A percentile compares a stretch with the other conserved stretches of the same genome.
These are phyloP conservation scores for Girardinichthys multiradiatus DNA, from an alignment of 2,113 vertebrate species.

Conservation along the genomic window DNA sequence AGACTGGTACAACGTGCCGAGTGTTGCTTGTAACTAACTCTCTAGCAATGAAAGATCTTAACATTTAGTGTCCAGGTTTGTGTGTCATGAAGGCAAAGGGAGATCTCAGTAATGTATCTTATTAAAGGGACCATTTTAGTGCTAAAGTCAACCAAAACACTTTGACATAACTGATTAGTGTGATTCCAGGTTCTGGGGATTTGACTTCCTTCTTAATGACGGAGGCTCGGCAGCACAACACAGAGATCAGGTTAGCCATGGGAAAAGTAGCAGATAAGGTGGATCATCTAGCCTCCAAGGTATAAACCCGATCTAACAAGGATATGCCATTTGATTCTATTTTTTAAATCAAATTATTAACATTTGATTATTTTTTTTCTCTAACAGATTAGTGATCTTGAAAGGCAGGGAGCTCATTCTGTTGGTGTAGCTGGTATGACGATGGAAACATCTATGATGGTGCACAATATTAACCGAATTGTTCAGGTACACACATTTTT, in stretches of 20 bases:
- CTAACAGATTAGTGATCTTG: constrained; percentile 88
- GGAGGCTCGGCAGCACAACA: constrained; percentile 95
- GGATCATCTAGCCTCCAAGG: constrained; percentile 91
- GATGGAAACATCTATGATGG: constrained; percentile 95
- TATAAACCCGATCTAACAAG: constrained; percentile 38
- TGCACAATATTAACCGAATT: constrained; percentile 94
- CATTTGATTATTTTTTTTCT: background rate
- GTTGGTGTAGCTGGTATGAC: constrained; percentile 84
- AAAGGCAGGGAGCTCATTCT: constrained; percentile 81
- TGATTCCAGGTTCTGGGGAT: constrained; percentile 82
- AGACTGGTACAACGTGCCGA: background rate
- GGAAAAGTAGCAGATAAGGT: constrained; percentile 95
- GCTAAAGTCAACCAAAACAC: background rate
- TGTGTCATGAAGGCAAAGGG: background rate
- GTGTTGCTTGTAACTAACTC: background rate
- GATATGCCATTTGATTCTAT: background rate
- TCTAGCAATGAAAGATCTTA: background rate
- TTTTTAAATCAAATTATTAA: background rate
- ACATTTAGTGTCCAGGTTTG: no score
- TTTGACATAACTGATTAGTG: background rate
- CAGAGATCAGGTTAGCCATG: constrained; percentile 90
- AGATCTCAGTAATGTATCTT: background rate
- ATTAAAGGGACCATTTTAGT: background rate
- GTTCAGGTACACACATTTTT: constrained; percentile 89
- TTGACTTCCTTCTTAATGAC: constrained; percentile 95